These are phyloP conservation scores for Leptosomus discolor DNA, from an alignment of 2,113 vertebrate genomes.

Conservation along the genomic window DNA sequence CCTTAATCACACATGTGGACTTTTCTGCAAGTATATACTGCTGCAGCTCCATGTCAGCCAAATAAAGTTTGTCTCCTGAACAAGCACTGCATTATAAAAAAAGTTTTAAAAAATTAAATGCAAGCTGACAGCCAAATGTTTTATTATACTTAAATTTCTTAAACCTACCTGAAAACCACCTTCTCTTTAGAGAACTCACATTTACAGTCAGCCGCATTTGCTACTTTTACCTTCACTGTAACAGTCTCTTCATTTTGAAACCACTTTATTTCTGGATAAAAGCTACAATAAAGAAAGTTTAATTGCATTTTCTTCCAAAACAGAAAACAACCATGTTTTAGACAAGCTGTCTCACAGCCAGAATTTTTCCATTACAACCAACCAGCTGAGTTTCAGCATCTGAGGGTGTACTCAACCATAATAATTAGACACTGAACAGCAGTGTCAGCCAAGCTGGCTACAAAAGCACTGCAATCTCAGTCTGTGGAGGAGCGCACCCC, in stretches of 20 bases:
- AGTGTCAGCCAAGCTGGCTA: not conserved
- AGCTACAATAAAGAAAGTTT: slow-evolving; percentile 44
- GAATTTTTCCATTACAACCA: not conserved
- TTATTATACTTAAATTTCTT: not conserved
- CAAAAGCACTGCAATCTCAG: not conserved
- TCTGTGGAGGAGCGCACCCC: not conserved
- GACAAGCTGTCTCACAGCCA: not conserved
- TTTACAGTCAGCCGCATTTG: slow-evolving; percentile 23
- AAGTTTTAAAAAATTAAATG: not conserved
- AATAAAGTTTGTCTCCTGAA: slow-evolving; percentile 69
- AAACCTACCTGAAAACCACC: slow-evolving; percentile 76
- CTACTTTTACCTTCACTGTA: slow-evolving; percentile 64
- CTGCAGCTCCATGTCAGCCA: slow-evolving; percentile 71
- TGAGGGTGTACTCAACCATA: not conserved
- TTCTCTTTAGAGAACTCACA: slow-evolving; percentile 68
- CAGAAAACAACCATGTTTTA: not conserved
- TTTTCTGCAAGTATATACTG: slow-evolving; percentile 50
- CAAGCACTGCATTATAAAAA: slow-evolving; percentile 57
- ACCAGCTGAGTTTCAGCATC: not conserved
- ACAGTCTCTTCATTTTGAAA: slow-evolving; percentile 71
- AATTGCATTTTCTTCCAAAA: not conserved
- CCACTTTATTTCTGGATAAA: slow-evolving; percentile 76
- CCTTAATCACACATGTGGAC: slow-evolving; percentile 46
- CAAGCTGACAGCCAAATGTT: not conserved
- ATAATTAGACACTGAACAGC: not conserved